These are phyloP conservation scores for Philypnodon macrostomus DNA, from an alignment of 2,797 vertebrate species.

Conservation along the genomic window DNA sequence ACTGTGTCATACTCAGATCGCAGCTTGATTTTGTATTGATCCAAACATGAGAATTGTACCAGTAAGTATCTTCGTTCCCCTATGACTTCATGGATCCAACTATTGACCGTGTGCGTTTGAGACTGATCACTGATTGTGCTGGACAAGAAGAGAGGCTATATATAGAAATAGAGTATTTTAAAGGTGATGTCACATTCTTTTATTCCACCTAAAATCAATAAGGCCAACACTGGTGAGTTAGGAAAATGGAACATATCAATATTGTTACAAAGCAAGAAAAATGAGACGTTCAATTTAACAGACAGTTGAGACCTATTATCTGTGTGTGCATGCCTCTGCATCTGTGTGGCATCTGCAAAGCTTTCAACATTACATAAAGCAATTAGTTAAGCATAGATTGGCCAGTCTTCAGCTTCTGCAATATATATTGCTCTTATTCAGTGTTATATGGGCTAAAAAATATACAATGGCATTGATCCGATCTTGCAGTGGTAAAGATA, in stretches of 20 bases:
- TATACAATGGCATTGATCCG: no score
- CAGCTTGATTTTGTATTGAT: constrained; percentile 38
- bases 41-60: constrained; percentile 47
- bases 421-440: no score
- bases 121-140: constrained; percentile 44
- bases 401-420: no score
- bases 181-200: constrained; percentile 34
- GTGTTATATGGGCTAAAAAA: no score
- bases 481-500: no score
- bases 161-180: constrained; percentile 41
- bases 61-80: constrained; percentile 33
- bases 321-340: not conserved
- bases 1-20: constrained; percentile 24
- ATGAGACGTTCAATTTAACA: no score
- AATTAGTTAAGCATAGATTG: no score
- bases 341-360: no score
- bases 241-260: constrained; percentile 21
- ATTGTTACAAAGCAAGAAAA: no score
- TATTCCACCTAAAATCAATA: constrained; percentile 32
- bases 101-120: constrained; percentile 45
- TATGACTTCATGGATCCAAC: constrained; percentile 28
- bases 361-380: no score
- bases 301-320: no score
- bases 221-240: constrained; percentile 12
- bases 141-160: constrained; percentile 28